Evolutionary conservation across 2,888 invertebrate species (phyloP), one percentile per base, ranked within the genome.

Genomic region (Sericinus montela): DNA sequence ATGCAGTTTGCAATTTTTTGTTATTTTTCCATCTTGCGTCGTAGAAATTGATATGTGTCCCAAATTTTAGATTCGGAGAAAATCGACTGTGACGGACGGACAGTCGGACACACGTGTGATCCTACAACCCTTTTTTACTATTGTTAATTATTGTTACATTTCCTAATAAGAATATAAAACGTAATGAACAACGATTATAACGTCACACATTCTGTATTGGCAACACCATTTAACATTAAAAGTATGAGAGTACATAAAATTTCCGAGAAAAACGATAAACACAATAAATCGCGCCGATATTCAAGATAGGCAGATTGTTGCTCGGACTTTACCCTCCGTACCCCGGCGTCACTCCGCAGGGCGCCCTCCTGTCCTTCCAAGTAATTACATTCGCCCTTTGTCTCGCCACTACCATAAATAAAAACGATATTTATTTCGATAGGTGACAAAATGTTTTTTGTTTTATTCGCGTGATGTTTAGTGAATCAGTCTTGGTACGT

Each of bases 291-390:
- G 43, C 38, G 38, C 38, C 25, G 37, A 30, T 30, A 30, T 38
- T 19, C 11, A 25, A 39, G 37, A 44, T 43, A 48, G 42, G 14
- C 39, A 46, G 47, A 32, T 32, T 38, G 19, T 35, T 29, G 32
- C 23, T 4, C 9, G 25, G 28, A 30, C 11, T 30, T 9, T 28
- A 4, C 30, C 48, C 39, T 44, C 43, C 13, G 30, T n/a, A 19
- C 36, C 30, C 25, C 43, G 39, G 80, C 82, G 84, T 75, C 82
- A 86, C 80, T 82, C 82, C 86, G 86, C 86, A 86, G 84, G 77
- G 61, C 67, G 46, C 48, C 57, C 52, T 60, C 57, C 60, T 55
- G 67, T 70, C 71, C 69, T 70, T 73, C 70, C 73, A 63, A 62
- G 72, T 81, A 83, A 83, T 83, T 81, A 82, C 80, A 63, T 52